These are phyloP conservation scores for Trissolcus brochymenae DNA, from an alignment of 2,888 invertebrate species.

Conservation along the genomic window DNA sequence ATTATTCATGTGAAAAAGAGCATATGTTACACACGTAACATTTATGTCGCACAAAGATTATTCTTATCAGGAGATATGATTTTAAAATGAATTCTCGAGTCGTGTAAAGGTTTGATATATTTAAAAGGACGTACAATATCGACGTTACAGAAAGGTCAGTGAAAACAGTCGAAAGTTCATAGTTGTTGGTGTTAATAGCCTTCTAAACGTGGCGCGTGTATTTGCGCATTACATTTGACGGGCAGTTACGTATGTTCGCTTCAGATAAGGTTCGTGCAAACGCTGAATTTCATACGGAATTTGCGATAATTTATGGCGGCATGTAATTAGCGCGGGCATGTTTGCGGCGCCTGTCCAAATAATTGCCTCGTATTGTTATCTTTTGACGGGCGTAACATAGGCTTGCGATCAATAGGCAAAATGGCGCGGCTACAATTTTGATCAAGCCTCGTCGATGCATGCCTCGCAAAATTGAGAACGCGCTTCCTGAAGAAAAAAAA, in stretches of 20 bases:
- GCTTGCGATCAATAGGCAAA: conserved; percentile 37
- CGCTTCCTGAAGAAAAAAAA: background rate
- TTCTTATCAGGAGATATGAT: no score
- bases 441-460: background rate
- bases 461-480: background rate
- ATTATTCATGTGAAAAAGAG: no score
- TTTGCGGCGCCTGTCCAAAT: conserved; percentile 48
- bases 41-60: no score
- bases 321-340: conserved; percentile 65
- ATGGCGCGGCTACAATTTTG: conserved; percentile 28
- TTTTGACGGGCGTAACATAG: conserved; percentile 29
- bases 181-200: conserved; percentile 10
- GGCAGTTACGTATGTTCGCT: conserved; percentile 26
- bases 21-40: no score
- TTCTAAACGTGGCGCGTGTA: conserved; percentile 19
- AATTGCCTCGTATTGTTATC: conserved; percentile 54
- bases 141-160: no score
- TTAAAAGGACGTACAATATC: no score
- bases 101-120: no score
- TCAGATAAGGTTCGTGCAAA: conserved; percentile 65
- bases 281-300: conserved; percentile 68
- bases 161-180: conserved; percentile 3
- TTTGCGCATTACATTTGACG: conserved; percentile 49
- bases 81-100: no score
- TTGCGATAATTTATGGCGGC: conserved; percentile 68